Base-by-base conservation (phyloP, 2,113 vertebrate genomes). In the Lynx canadensis region DNA sequence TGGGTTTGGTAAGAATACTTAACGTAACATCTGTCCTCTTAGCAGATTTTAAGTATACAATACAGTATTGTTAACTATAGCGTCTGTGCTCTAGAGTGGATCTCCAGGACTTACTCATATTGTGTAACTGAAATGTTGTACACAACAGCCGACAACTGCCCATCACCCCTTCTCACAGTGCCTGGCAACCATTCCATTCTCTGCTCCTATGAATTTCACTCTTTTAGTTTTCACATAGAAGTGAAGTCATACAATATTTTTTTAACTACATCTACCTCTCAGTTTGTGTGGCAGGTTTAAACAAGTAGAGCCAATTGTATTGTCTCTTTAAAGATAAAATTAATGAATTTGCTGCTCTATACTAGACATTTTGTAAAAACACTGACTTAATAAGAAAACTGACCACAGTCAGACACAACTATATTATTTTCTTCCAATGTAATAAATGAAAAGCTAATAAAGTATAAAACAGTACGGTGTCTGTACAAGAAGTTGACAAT, bases 41-140 rank as follows among this genome's bases (percentile, higher is more conserved):
- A 36, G 60, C 76, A 23, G 1, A 31, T 15, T 21, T 73, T 18
- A 15, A 6, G 16, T 14, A 29, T 45, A 4, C 18, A 11, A 0
- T 27, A n/a, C 19, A 21, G 14, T 4, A 1, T 0, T 7, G 38
- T 23, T 45, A 5, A 55, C 69, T 18, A 0, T 5, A 14, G 11
- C 2, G 12, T 25, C 36, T 25, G 1, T 21, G 29, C 55, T 11
- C 29, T 15, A 27, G 2, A n/a, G 29, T 10, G 12, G 19, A 2
- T 60, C 12, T 45, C 55, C 29, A 27, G 38, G 23, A 45, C 8
- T 0, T 6, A 5, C 5, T 25, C 55, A 5, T 14, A 27, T 57
- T 8, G 52, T 1, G 4, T 5, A 23, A 41, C 3, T 10, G 65
- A 69, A 36, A 10, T 12, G 18, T 48, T 0, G 15, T 11, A 0